Percentiles rank a stretch among this genome's conserved stretches.
phyloP scores from a whole-genome alignment of 2,888 invertebrate species.

The Caenorhabditis afra region DNA sequence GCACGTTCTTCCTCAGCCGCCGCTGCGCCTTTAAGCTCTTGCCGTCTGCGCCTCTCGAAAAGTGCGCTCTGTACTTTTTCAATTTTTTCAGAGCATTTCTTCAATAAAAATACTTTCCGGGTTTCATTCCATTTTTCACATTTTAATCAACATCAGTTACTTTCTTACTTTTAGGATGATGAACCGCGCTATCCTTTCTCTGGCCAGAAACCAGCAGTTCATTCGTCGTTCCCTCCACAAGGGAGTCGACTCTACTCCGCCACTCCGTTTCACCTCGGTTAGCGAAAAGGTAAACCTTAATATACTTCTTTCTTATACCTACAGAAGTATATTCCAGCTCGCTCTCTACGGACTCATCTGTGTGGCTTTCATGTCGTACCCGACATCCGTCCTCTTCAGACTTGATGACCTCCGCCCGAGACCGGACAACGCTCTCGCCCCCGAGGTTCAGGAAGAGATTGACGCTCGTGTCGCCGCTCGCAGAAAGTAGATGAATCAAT shows the following conservation, averaged over 20 bases:
- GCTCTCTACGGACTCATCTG: conserved; percentile 73
- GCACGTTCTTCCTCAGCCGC: conserved; percentile 36
- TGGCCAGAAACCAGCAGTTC: conserved; percentile 60
- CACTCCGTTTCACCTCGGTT: conserved; percentile 68
- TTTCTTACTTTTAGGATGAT: conserved; percentile 42
- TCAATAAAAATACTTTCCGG: too few relatives aligned
- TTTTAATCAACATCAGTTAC: too few relatives aligned
- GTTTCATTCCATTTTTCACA: too few relatives aligned
- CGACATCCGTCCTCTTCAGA: conserved; percentile 76
- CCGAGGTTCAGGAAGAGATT: conserved; percentile 76
- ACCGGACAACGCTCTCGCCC: conserved; percentile 70
- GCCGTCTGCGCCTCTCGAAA: conserved; percentile 10
- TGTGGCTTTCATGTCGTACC: conserved; percentile 75
- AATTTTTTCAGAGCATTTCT: conserved; percentile 5
- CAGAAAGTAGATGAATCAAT: conserved; percentile 44
- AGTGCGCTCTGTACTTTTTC: not conserved
- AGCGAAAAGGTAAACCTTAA: conserved; percentile 68
- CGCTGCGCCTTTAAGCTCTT: conserved; percentile 57
- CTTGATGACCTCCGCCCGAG: conserved; percentile 77
- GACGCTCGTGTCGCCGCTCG: conserved; percentile 74
- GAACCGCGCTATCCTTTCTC: conserved; percentile 66
- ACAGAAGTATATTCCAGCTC: conserved; percentile 54
- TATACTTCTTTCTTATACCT: too few relatives aligned
- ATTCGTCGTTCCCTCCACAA: conserved; percentile 72
- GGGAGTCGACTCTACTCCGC: conserved; percentile 74